Base-by-base conservation (phyloP, 1,140 invertebrate genomes). In the Pogonomyrmex californicus region DNA sequence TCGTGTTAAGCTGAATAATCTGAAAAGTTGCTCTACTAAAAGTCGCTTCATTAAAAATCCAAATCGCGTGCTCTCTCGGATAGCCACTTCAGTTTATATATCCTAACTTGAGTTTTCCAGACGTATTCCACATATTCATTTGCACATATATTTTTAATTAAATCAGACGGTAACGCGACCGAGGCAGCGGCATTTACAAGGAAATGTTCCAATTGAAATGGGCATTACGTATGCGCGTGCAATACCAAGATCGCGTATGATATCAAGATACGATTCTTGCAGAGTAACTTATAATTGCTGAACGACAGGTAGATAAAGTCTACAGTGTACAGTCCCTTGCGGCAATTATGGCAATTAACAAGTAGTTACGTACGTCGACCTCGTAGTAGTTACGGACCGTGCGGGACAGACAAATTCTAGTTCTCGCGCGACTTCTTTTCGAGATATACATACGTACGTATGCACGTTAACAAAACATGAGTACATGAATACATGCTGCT, bases 341-440 rank as follows among this genome's bases (percentile, higher is more conserved):
- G 38, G 5, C 49, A 78, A 14, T 77, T 47, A 47, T 7, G 14
- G 30, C 41, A 63, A 33, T 58, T 65, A 65, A 30, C 44, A 23
- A 38, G 30, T 78, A 78, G 17, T 56, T 49, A 65, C 44, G 76
- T 51, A 36, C 44, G 17, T 65, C 36, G 76, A 78, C 76, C n/a
- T 78, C 44, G 30, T 6, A 38, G 76, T 36, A 63, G 44, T 63
- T 47, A 23, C 30, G 3, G 51, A 76, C 9, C 2, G 10, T 4
- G 44, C 58, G 14, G 9, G n/a, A 65, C 60, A 49, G 30, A 49
- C 44, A 17, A 63, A 30, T 63, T 44, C 76, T 65, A 47, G 6
- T 17, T 41, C 17, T n/a, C 23, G 54, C 23, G 30, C 12, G 4
- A 63, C 23, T 30, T 23, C 54, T 73, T 78, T 60, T 78, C 23